These are phyloP conservation scores for Garra rufa DNA, from an alignment of 2,113 vertebrate genomes.

Conservation along the genomic window DNA sequence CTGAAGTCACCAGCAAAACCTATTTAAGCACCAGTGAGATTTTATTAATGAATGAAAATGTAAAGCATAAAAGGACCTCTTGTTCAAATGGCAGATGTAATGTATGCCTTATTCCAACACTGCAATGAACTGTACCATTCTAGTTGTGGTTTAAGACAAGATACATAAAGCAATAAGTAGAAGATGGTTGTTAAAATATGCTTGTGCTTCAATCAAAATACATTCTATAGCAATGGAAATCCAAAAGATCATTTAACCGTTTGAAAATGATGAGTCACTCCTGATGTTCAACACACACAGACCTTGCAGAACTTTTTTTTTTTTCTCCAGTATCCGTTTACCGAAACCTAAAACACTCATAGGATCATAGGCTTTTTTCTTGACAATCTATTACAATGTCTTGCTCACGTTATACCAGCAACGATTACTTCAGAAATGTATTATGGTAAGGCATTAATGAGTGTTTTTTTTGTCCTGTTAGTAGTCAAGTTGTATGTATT, in stretches of 20 bases:
- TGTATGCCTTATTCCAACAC: constrained; percentile 56
- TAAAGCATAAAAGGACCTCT: constrained; percentile 21
- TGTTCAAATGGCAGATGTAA: constrained; percentile 46
- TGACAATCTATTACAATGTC: constrained; percentile 44
- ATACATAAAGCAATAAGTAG: constrained; percentile 76
- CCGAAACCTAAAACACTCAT: not conserved
- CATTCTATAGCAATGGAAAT: constrained; percentile 16
- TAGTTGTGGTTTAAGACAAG: constrained; percentile 50
- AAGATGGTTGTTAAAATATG: constrained; percentile 56
- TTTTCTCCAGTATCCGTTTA: not conserved
- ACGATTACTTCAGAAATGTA: not conserved
- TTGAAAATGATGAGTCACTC: not conserved
- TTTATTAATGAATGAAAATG: constrained; percentile 24
- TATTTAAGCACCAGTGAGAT: constrained; percentile 58
- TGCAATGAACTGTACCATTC: constrained; percentile 57
- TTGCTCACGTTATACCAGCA: not conserved
- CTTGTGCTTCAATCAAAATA: constrained; percentile 50
- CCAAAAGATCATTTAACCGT: constrained; percentile 12
- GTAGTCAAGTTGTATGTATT: constrained; percentile 10
- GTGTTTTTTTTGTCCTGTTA: not conserved
- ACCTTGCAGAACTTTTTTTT: not conserved
- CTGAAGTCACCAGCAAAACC: constrained; percentile 80
- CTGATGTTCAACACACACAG: not conserved
- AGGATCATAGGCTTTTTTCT: constrained; percentile 10
- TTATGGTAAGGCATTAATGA: not conserved